phyloP scores from a whole-genome alignment of 92 coral and sea anemone species.

The Porites rus region DNA sequence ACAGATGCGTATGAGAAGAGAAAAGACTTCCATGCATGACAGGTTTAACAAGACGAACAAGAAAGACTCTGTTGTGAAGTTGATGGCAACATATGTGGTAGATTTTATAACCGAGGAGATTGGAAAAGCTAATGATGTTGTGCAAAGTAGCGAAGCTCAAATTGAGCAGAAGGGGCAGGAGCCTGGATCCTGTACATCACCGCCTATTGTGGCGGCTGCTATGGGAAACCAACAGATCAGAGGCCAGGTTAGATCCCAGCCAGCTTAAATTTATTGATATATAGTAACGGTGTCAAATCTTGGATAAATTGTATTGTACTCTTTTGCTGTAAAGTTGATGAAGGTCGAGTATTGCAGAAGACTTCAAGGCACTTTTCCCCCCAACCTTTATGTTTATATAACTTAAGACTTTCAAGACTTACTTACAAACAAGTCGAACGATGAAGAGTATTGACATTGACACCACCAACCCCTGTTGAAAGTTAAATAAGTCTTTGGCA shows the following conservation, averaged over 20 bases:
- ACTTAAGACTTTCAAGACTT: no score
- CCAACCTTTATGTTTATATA: no score
- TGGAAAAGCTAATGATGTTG: background rate
- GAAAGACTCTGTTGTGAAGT: conserved; percentile 72
- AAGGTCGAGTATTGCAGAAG: no score
- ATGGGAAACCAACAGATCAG: conserved; percentile 86
- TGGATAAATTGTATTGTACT: no score
- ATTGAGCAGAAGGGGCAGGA: background rate
- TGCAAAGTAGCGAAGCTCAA: background rate
- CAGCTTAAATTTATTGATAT: background rate
- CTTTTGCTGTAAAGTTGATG: no score
- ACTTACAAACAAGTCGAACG: no score
- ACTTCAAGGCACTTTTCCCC: no score
- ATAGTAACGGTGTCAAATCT: no score
- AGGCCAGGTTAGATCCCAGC: conserved; percentile 71
- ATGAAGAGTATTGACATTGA: no score
- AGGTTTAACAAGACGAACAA: conserved; percentile 59
- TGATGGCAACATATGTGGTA: conserved; percentile 75
- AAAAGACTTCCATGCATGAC: conserved; percentile 65
- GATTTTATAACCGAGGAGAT: conserved; percentile 76
- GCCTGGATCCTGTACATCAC: conserved; percentile 55
- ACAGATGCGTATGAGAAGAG: conserved; percentile 81
- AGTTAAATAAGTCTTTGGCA: no score
- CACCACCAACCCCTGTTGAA: no score
- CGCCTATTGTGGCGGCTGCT: conserved; percentile 74